Evolutionary conservation across 2,888 invertebrate genomes (phyloP).

Genomic region (Eristalis tenax): DNA sequence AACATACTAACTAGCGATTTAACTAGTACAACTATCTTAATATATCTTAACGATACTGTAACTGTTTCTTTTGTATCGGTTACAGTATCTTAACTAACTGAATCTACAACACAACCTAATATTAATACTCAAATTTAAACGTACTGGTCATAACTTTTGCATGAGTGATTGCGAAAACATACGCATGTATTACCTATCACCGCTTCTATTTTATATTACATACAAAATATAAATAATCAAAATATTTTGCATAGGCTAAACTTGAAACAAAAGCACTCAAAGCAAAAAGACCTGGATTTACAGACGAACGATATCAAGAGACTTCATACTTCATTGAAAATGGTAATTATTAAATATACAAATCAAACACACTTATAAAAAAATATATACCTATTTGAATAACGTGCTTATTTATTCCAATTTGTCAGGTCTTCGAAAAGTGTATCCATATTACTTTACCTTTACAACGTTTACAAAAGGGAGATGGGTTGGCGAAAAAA

Average conservation of each 20-base stretch:
- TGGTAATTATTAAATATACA: conserved; percentile 84
- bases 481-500: conserved; percentile 96
- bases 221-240: neutral
- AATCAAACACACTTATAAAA: neutral
- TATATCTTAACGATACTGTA: too few relatives aligned
- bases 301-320: conserved; percentile 95
- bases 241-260: conserved; percentile 82
- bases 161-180: too few relatives aligned
- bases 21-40: too few relatives aligned
- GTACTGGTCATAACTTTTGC: too few relatives aligned
- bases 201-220: neutral
- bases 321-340: conserved; percentile 97
- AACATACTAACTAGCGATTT: too few relatives aligned
- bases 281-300: conserved; percentile 94
- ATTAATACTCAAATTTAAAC: too few relatives aligned
- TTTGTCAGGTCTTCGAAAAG: conserved; percentile 91
- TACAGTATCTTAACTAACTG: too few relatives aligned
- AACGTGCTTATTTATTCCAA: neutral
- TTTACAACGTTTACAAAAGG: conserved; percentile 98
- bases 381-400: neutral
- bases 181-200: too few relatives aligned
- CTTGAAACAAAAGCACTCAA: conserved; percentile 94
- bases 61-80: too few relatives aligned
- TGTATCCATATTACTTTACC: conserved; percentile 98
- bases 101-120: too few relatives aligned